These are phyloP conservation scores for Fregata magnificens DNA, from an alignment of 2,113 vertebrate species.

Conservation along the genomic window DNA sequence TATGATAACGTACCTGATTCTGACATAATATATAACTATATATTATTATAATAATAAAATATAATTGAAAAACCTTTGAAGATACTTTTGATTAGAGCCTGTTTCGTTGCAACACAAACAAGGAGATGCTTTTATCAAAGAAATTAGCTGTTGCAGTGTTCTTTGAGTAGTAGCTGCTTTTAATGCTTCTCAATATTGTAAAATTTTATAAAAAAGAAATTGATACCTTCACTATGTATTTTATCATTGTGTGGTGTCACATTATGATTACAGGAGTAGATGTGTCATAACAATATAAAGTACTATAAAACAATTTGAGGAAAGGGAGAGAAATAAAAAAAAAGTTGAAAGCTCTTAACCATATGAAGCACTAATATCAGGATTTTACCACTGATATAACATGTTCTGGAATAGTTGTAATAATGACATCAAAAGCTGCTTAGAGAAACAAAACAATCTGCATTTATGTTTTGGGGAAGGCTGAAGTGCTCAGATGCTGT, in stretches of 20 bases:
- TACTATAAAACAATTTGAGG: not conserved
- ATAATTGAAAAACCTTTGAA: not conserved
- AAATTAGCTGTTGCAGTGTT: not conserved
- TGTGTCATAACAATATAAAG: not conserved
- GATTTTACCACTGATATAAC: not conserved
- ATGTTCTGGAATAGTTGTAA: not conserved
- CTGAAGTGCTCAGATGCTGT: not conserved
- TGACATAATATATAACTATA: not conserved
- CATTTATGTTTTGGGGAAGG: not conserved
- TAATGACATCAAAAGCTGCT: not conserved
- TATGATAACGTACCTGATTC: not conserved
- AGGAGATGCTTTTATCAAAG: not conserved
- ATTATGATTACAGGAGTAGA: not conserved
- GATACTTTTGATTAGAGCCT: not conserved
- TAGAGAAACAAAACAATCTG: not conserved
- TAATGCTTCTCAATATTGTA: not conserved
- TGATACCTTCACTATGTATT: not conserved
- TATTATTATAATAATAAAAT: not conserved
- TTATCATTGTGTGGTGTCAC: not conserved
- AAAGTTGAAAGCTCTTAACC: not conserved
- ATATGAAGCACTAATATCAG: not conserved
- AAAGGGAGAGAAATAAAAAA: not conserved
- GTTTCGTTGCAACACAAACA: not conserved
- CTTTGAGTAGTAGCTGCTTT: not conserved
- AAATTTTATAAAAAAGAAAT: not conserved